These are phyloP conservation scores for Neoniphon sammara DNA, from an alignment of 2,797 vertebrate genomes.

Conservation along the genomic window DNA sequence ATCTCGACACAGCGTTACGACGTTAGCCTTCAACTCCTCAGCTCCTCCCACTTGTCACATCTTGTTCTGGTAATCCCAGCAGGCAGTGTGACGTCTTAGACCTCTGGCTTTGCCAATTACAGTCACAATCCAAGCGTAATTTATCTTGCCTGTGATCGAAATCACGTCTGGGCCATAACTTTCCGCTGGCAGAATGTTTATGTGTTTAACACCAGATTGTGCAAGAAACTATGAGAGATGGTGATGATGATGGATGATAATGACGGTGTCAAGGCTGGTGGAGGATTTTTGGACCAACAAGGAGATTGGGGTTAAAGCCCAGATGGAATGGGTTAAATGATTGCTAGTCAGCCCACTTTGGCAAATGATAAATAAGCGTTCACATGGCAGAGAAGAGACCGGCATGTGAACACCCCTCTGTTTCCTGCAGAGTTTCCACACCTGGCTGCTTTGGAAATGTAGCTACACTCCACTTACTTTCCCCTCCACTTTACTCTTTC, in stretches of 20 bases:
- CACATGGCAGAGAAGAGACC: slow-evolving; percentile 16
- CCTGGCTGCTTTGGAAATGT: slow-evolving; percentile 33
- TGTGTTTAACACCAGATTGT: slow-evolving; percentile 65
- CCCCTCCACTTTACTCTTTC: slow-evolving; percentile 37
- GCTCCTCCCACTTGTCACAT: slow-evolving; percentile 57
- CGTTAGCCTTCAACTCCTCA: slow-evolving; percentile 24
- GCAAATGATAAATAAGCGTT: slow-evolving; percentile 67
- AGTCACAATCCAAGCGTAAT: slow-evolving; percentile 53
- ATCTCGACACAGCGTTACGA: slow-evolving; percentile 54
- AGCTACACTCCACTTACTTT: slow-evolving; percentile 26
- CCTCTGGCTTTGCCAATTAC: slow-evolving; percentile 53
- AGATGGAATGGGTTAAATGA: slow-evolving; percentile 74
- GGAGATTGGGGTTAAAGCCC: slow-evolving; percentile 68
- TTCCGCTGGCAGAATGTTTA: slow-evolving; percentile 65
- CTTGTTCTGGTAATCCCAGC: slow-evolving; percentile 45
- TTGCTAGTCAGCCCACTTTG: slow-evolving; percentile 40
- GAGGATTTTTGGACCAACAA: slow-evolving; percentile 52
- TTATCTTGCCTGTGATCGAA: slow-evolving; percentile 52
- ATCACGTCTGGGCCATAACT: slow-evolving; percentile 52
- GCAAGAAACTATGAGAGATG: slow-evolving; percentile 49
- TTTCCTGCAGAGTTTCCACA: slow-evolving; percentile 31
- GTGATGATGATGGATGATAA: slow-evolving; percentile 74
- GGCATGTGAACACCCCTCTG: slow-evolving; percentile 20
- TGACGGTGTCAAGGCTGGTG: slow-evolving; percentile 61
- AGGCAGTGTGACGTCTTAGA: slow-evolving; percentile 35